Base-by-base conservation (phyloP, 2,797 vertebrate species). In the Epinephelus malabaricus region DNA sequence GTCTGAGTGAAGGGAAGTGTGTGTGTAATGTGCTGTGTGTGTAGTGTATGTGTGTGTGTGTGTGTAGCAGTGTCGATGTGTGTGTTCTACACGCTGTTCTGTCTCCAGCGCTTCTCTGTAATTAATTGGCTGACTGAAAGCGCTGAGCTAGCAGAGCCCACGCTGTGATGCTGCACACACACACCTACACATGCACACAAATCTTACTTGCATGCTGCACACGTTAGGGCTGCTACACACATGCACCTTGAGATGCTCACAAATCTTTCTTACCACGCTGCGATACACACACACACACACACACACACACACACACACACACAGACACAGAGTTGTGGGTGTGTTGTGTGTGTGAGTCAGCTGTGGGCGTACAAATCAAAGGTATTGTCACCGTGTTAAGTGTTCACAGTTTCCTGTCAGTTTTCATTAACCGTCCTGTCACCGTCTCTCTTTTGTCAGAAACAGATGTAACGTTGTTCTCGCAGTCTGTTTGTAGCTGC, bases 51-150 rank as follows among this genome's bases (percentile, higher is more conserved):
- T 21, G 21, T 21, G 21, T 21, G 21, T 21, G 21, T 27, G 74
- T 74, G 73, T 80, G 71, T 76, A 66, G 69, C 45, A 27, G 86
- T 55, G 84, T 63, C 64, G 47, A 77, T 85, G 86, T 89, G 87
- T 89, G 89, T 85, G 87, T 88, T 89, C 86, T 84, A 84, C 90
- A 88, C 78, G 75, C 86, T 87, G 73, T 84, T 92, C 78, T 87
- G 89, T 92, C 92, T 93, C 89, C 76, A 90, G 85, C 54, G 87
- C 92, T 89, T 90, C 88, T 69, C 91, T 92, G 92, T 95, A 95
- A 95, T 95, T 95, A 95, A 94, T 94, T 95, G 93, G 90, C 91
- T 80, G 89, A 85, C 86, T 90, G 82, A 94, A 94, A 92, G 86
- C 21, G 93, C 92, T 93, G 92, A 94, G 91, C 78, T 75, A 89